phyloP scores from a whole-genome alignment of 2,888 invertebrate genomes.

The Hirtodrosophila duncani region DNA sequence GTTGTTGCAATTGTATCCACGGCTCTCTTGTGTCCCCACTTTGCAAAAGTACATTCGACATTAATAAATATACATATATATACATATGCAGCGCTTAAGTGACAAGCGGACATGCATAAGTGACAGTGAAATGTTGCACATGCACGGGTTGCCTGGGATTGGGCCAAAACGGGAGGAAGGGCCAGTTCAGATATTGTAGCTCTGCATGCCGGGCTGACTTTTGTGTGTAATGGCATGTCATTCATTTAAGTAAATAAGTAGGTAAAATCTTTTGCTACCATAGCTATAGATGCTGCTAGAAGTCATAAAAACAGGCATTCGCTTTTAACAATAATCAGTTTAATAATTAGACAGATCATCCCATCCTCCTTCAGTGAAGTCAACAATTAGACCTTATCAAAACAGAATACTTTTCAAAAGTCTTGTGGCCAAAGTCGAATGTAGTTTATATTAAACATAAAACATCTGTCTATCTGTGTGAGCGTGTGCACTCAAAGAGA shows the following conservation, averaged over 20 bases:
- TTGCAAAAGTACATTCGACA: constrained; percentile 22
- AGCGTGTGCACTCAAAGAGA: constrained; percentile 38
- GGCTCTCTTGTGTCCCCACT: constrained; percentile 2
- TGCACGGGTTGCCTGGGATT: constrained; percentile 17
- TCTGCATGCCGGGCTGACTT: constrained; percentile 12
- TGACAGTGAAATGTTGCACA: constrained; percentile 65
- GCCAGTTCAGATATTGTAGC: no score
- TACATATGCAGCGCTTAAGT: constrained; percentile 44
- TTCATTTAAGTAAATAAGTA: constrained; percentile 34
- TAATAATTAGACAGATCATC: no score
- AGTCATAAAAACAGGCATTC: no score
- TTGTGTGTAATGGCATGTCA: constrained; percentile 34
- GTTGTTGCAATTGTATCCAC: constrained; percentile 2
- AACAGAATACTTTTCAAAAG: no score
- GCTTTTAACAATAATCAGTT: no score
- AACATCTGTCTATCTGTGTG: constrained; percentile 17
- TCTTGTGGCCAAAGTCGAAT: no score
- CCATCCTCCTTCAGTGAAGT: not conserved
- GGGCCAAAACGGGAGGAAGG: constrained; percentile 8
- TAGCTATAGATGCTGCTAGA: not conserved
- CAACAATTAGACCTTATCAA: no score
- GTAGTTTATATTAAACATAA: no score
- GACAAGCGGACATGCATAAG: constrained; percentile 57
- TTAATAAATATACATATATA: constrained; percentile 37
- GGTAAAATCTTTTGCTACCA: constrained; percentile 5